A percentile compares a stretch with the other conserved stretches of the same genome.
phyloP scores from a whole-genome alignment of 2,113 vertebrate genomes.

The Rhizomys pruinosus region DNA sequence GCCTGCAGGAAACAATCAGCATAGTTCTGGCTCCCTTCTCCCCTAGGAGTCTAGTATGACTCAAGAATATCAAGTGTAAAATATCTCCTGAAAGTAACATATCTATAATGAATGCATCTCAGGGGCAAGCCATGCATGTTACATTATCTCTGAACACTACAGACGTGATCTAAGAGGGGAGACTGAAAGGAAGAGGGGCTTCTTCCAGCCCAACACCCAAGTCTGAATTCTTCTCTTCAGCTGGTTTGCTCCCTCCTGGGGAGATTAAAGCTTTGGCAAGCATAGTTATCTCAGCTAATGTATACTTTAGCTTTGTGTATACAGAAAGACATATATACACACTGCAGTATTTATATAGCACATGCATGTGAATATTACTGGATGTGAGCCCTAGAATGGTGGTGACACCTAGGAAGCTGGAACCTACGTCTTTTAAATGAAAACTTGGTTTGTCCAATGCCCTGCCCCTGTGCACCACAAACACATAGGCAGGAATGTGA shows the following conservation, averaged over 20 bases:
- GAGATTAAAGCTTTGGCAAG: conserved; percentile 85
- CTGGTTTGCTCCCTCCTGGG: conserved; percentile 83
- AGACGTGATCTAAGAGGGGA: conserved; percentile 73
- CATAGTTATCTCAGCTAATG: conserved; percentile 83
- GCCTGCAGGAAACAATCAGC: not conserved
- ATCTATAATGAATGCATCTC: conserved; percentile 55
- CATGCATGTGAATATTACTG: conserved; percentile 72
- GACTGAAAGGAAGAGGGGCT: conserved; percentile 77
- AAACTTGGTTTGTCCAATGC: conserved; percentile 56
- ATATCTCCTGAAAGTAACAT: not conserved
- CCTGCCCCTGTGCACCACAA: not conserved
- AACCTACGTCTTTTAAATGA: conserved; percentile 49
- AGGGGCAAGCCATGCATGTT: conserved; percentile 54
- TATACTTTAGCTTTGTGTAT: conserved; percentile 81
- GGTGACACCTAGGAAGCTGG: conserved; percentile 49
- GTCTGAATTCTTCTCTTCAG: conserved; percentile 84
- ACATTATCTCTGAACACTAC: conserved; percentile 73
- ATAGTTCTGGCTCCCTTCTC: not conserved
- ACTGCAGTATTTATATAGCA: conserved; percentile 73
- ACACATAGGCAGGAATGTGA: not conserved
- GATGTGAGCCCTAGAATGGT: conserved; percentile 12
- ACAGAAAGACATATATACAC: conserved; percentile 72
- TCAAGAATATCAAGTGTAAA: not conserved
- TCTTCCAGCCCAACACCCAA: conserved; percentile 79
- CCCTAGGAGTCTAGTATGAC: not conserved